A percentile compares a stretch with the other conserved stretches of the same genome.
These are phyloP conservation scores for Ursus arctos DNA, from an alignment of 2,113 vertebrate species.

Conservation along the genomic window DNA sequence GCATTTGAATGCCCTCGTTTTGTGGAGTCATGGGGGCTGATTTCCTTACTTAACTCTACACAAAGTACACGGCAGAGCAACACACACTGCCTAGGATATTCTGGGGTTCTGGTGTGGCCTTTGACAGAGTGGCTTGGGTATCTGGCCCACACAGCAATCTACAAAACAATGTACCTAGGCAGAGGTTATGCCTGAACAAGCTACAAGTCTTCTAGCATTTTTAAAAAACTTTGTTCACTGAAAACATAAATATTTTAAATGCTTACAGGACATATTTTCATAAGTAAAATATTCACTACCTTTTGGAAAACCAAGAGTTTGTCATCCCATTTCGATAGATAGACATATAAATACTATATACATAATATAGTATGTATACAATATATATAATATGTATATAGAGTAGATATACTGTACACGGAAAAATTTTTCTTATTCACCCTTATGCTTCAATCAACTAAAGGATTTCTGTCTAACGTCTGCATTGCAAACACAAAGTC, in stretches of 20 bases:
- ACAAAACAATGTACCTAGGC: neutral
- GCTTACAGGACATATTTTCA: neutral
- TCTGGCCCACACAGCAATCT: neutral
- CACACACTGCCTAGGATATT: neutral
- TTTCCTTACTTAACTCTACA: neutral
- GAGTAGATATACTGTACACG: neutral
- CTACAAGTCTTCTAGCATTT: neutral
- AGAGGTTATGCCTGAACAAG: neutral
- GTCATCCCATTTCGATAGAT: neutral
- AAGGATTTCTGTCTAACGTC: neutral
- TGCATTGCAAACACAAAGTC: slow-evolving; percentile 21
- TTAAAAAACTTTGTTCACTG: neutral
- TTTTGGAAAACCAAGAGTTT: slow-evolving; percentile 30
- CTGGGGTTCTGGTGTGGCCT: neutral
- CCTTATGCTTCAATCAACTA: neutral
- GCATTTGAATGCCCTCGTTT: neutral
- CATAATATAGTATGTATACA: neutral
- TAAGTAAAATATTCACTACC: neutral
- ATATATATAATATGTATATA: neutral
- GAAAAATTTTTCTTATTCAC: slow-evolving; percentile 22
- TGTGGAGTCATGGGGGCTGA: neutral
- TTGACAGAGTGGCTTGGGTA: neutral
- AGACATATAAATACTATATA: neutral
- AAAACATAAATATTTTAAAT: slow-evolving; percentile 47
- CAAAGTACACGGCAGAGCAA: neutral